Conservation (phyloP, 2,113 vertebrate species). For the Cairina moschata region DNA sequence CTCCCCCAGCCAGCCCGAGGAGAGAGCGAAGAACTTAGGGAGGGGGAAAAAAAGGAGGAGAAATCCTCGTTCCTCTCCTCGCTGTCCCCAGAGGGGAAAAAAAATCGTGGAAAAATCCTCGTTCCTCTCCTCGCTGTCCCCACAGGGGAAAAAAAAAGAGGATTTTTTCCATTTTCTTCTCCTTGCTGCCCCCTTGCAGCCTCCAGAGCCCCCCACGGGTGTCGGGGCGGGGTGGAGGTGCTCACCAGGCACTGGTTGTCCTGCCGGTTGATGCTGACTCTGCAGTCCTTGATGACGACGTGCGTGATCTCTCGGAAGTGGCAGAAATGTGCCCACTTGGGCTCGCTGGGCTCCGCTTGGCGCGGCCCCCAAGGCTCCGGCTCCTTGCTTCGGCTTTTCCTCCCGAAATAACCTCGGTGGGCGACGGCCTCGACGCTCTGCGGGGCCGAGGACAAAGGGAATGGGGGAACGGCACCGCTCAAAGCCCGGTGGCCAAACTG, state of each 20-base stretch:
- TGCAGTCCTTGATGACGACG: conserved; percentile 75
- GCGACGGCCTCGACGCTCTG: background rate
- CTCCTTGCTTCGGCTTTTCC: conserved; percentile 3
- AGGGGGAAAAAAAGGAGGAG: no score
- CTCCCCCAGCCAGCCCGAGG: background rate
- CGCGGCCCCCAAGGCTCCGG: background rate
- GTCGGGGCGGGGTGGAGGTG: accelerated
- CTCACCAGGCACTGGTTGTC: conserved; percentile 90
- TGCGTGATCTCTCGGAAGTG: conserved; percentile 92
- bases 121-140: no score
- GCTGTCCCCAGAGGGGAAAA: no score
- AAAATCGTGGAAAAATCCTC: no score
- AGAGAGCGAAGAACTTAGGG: background rate
- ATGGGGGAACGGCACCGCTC: accelerated
- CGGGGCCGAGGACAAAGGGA: accelerated
- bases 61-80: no score
- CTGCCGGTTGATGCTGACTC: conserved; percentile 84
- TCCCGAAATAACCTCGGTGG: background rate
- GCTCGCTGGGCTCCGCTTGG: background rate
- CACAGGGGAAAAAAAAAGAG: no score
- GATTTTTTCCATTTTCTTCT: background rate
- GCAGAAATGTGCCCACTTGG: conserved; percentile 81
- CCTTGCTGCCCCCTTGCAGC: accelerated
- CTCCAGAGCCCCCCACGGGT: accelerated
- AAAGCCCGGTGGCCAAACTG: accelerated